Conservation (phyloP, 1,140 invertebrate species). For the Tribolium madens region DNA sequence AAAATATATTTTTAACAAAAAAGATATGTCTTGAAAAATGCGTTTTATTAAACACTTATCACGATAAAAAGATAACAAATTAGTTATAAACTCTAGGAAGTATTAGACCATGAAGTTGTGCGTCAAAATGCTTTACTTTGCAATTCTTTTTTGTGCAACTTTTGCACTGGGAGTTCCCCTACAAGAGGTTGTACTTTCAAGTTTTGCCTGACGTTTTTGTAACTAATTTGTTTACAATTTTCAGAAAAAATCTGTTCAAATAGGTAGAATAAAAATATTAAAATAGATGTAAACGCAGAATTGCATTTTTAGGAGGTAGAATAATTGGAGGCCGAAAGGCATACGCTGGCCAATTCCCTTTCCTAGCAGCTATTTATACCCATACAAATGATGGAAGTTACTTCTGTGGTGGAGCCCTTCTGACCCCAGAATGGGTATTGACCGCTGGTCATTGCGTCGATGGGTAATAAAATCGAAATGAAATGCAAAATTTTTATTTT, state of each 20-base stretch:
- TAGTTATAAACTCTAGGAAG: not conserved
- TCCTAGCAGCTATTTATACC: not conserved
- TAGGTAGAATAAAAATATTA: not conserved
- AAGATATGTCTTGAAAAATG: not conserved
- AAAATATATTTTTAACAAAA: not conserved
- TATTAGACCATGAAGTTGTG: not conserved
- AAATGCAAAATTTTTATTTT: not conserved
- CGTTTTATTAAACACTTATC: not conserved
- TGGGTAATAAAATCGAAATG: not conserved
- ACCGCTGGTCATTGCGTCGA: slow-evolving; percentile 5
- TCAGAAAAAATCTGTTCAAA: not conserved
- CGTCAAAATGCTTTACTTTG: not conserved
- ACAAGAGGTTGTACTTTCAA: slow-evolving; percentile 25
- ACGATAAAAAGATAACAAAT: not conserved
- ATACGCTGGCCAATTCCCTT: slow-evolving; percentile 11
- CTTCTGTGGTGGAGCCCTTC: slow-evolving; percentile 1
- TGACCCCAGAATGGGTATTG: not conserved
- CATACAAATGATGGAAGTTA: not conserved
- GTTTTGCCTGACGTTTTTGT: too few species aligned
- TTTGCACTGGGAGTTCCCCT: not conserved
- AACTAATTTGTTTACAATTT: not conserved
- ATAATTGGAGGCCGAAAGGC: slow-evolving; percentile 15
- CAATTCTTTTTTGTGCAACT: not conserved
- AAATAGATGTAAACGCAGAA: not conserved
- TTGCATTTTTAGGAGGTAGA: not conserved